A percentile compares a stretch with the other conserved stretches of the same genome.
Evolutionary conservation across 1,140 invertebrate genomes (phyloP).

Genomic region (Pseudomyrmex dendroicus): DNA sequence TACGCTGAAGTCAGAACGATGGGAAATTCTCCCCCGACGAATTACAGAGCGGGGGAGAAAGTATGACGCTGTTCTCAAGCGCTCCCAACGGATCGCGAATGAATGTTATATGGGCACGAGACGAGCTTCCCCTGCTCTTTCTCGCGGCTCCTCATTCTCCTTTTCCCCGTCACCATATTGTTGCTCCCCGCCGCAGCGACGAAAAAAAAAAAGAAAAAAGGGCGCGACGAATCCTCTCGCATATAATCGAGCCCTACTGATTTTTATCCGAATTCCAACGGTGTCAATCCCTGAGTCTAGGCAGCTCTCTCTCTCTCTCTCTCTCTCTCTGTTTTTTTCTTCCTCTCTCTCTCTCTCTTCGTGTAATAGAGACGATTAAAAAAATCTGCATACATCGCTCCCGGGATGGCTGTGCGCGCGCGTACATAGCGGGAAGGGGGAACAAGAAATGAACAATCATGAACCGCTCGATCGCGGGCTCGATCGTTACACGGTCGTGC

Average conservation of each 20-base stretch:
- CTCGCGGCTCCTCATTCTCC: neutral
- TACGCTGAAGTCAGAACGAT: conserved; percentile 35
- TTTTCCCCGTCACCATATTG: conserved; percentile 36
- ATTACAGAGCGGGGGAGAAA: conserved; percentile 47
- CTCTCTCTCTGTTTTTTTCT: neutral
- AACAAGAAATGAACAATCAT: conserved; percentile 51
- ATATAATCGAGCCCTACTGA: conserved; percentile 52
- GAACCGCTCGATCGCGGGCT: conserved; percentile 41
- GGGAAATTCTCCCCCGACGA: conserved; percentile 52
- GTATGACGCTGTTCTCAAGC: conserved; percentile 41
- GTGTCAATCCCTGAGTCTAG: conserved; percentile 19
- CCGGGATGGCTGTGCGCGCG: conserved; percentile 56
- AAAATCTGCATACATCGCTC: conserved; percentile 73
- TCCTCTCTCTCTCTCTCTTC: too few relatives aligned
- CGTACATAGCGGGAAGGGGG: neutral
- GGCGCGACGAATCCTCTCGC: neutral
- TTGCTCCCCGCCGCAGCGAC: neutral
- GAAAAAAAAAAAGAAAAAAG: neutral
- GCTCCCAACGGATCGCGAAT: conserved; percentile 63
- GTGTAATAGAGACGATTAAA: conserved; percentile 53
- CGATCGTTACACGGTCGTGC: conserved; percentile 39
- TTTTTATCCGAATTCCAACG: conserved; percentile 6
- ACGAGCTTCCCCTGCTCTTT: neutral
- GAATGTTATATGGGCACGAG: conserved; percentile 63
- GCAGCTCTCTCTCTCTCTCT: conserved; percentile 13